Conservation (phyloP, 2,113 vertebrate species). For the Dipodomys ordii region DNA sequence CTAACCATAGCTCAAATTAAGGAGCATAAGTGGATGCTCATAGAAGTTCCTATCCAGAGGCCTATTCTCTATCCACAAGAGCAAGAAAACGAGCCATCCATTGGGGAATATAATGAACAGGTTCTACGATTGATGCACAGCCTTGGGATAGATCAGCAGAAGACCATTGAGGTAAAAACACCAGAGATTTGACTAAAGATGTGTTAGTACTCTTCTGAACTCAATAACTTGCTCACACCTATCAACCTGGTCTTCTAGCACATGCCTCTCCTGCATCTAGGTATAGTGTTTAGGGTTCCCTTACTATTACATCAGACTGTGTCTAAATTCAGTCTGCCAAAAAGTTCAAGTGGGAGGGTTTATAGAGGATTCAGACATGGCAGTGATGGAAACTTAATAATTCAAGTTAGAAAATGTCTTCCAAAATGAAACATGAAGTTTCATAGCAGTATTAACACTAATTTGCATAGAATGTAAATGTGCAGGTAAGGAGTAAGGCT, state of each 20-base stretch:
- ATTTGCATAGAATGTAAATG: neutral
- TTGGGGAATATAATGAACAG: conserved; percentile 97
- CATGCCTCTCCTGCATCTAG: neutral
- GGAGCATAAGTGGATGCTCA: conserved; percentile 98
- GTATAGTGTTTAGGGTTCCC: neutral
- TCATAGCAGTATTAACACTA: neutral
- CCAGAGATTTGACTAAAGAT: neutral
- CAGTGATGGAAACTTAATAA: conserved; percentile 1
- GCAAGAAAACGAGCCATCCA: conserved; percentile 88
- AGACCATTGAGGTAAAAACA: conserved; percentile 95
- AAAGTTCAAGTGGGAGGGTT: neutral
- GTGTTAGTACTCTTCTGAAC: neutral
- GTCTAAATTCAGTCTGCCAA: neutral
- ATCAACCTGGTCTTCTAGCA: neutral
- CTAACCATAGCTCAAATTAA: conserved; percentile 97
- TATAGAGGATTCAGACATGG: conserved; percentile 32
- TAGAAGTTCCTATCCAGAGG: conserved; percentile 94
- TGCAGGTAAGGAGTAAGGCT: neutral
- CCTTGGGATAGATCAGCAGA: conserved; percentile 98
- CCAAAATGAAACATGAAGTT: conserved; percentile 30
- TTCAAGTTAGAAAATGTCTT: conserved; percentile 24
- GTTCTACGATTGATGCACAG: conserved; percentile 98
- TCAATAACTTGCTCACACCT: neutral
- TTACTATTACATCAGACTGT: neutral
- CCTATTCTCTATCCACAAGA: conserved; percentile 92